Percentiles rank a stretch among this genome's conserved stretches.
Evolutionary conservation across 2,888 invertebrate genomes (phyloP).

Genomic region (Thereva unica): DNA sequence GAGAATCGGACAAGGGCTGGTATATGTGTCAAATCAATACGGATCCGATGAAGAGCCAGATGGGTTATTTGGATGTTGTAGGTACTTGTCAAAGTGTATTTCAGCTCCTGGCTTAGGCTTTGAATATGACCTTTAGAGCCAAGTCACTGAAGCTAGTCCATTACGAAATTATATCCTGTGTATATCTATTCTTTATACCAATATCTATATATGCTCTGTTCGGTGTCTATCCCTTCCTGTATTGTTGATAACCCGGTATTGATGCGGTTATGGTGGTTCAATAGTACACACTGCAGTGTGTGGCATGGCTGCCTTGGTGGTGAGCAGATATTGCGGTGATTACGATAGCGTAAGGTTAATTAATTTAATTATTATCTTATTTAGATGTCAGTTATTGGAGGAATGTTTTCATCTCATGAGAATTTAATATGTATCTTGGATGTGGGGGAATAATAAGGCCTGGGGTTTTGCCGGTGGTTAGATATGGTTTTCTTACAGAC

Average conservation of each 20-base stretch:
- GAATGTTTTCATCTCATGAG: too few species aligned
- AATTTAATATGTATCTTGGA: too few species aligned
- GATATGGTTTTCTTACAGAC: too few species aligned
- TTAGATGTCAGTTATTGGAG: not conserved
- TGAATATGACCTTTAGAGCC: not conserved
- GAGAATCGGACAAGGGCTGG: constrained; percentile 77
- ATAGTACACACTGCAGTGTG: too few species aligned
- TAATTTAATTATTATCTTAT: constrained; percentile 31
- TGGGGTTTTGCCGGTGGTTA: too few species aligned
- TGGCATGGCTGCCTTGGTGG: not conserved
- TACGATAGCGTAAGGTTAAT: constrained; percentile 27
- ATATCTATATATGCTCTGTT: too few species aligned
- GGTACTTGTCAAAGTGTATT: constrained; percentile 64
- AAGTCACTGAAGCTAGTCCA: constrained; percentile 21
- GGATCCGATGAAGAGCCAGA: constrained; percentile 66
- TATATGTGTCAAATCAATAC: constrained; percentile 62
- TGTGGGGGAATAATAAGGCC: too few species aligned
- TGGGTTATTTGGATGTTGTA: constrained; percentile 84
- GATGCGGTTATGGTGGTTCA: too few species aligned
- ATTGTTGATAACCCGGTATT: too few species aligned
- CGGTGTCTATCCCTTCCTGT: too few species aligned
- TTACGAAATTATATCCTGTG: constrained; percentile 19
- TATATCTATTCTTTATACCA: too few species aligned
- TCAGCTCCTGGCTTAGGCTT: constrained; percentile 8
- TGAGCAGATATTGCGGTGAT: constrained; percentile 17